These are phyloP conservation scores for Aelia acuminata DNA, from an alignment of 2,888 invertebrate species.

Conservation along the genomic window DNA sequence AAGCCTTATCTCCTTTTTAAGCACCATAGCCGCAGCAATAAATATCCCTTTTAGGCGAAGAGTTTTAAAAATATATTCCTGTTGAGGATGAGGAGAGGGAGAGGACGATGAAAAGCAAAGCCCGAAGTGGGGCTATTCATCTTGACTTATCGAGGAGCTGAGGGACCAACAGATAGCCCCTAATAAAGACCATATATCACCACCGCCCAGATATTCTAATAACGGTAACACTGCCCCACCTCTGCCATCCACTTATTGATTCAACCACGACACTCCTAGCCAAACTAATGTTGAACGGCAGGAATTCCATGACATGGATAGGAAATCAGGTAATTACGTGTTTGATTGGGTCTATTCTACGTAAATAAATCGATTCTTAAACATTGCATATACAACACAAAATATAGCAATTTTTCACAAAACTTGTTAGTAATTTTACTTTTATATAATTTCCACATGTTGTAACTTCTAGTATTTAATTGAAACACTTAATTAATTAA, in stretches of 20 bases:
- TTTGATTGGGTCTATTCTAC: too few relatives aligned
- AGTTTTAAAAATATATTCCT: constrained; percentile 24
- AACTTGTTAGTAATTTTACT: too few relatives aligned
- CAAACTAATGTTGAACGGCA: not conserved
- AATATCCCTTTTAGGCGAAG: not conserved
- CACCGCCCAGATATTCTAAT: not conserved
- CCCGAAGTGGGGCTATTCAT: not conserved
- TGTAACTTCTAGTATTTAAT: too few relatives aligned
- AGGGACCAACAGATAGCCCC: constrained; percentile 12
- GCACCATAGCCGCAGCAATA: not conserved
- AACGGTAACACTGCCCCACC: not conserved
- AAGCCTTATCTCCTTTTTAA: constrained; percentile 2
- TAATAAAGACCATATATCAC: constrained; percentile 41
- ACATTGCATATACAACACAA: too few relatives aligned
- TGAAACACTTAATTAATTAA: too few relatives aligned
- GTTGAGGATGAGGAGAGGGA: not conserved
- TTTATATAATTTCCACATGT: too few relatives aligned
- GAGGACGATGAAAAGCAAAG: not conserved
- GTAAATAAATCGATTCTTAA: too few relatives aligned
- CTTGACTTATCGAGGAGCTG: constrained; percentile 33
- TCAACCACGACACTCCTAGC: not conserved
- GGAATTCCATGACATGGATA: not conserved
- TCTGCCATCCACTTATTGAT: not conserved
- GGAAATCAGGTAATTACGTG: not conserved
- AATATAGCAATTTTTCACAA: too few relatives aligned